Evolutionary conservation across 2,797 vertebrate species (phyloP).

Genomic region (Natrix natrix): DNA sequence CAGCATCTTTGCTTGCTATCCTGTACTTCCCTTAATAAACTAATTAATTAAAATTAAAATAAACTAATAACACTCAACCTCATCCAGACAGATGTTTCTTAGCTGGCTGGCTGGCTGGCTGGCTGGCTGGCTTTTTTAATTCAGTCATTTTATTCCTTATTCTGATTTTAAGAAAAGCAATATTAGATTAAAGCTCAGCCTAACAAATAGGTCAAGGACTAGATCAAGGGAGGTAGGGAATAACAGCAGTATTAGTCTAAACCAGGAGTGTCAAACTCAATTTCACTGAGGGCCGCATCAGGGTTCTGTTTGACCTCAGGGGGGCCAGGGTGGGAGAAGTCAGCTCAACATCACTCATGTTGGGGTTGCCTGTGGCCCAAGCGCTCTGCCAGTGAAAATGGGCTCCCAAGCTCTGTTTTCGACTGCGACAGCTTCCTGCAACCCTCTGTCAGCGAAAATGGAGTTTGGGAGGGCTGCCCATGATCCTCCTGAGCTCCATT

Average conservation of each 20-base stretch:
- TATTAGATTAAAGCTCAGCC: slow-evolving; percentile 20
- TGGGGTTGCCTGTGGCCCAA: too few species aligned
- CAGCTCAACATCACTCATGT: too few species aligned
- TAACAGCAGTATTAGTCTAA: slow-evolving; percentile 4
- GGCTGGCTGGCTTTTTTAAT: slow-evolving; percentile 10
- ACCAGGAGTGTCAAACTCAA: too few species aligned
- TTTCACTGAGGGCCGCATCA: too few species aligned
- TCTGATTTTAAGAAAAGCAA: slow-evolving; percentile 20
- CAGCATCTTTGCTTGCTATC: slow-evolving; percentile 40
- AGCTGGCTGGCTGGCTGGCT: neutral
- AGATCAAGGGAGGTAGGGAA: neutral
- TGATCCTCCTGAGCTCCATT: too few species aligned
- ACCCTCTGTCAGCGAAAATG: too few species aligned
- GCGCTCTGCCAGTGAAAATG: too few species aligned
- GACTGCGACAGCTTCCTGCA: too few species aligned
- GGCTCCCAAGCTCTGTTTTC: too few species aligned
- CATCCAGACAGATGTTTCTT: slow-evolving; percentile 13
- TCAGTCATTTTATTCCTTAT: slow-evolving; percentile 14
- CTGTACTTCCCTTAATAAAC: slow-evolving; percentile 26
- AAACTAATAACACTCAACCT: slow-evolving; percentile 25
- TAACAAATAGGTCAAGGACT: slow-evolving; percentile 1
- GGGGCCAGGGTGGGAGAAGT: too few species aligned
- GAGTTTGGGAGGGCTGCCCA: too few species aligned
- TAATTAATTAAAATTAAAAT: slow-evolving; percentile 37
- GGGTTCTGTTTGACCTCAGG: too few species aligned